Percentiles rank a stretch among this genome's conserved stretches.
Conservation (phyloP, 2,113 vertebrate genomes). For the Illadopsis cleaveri region DNA sequence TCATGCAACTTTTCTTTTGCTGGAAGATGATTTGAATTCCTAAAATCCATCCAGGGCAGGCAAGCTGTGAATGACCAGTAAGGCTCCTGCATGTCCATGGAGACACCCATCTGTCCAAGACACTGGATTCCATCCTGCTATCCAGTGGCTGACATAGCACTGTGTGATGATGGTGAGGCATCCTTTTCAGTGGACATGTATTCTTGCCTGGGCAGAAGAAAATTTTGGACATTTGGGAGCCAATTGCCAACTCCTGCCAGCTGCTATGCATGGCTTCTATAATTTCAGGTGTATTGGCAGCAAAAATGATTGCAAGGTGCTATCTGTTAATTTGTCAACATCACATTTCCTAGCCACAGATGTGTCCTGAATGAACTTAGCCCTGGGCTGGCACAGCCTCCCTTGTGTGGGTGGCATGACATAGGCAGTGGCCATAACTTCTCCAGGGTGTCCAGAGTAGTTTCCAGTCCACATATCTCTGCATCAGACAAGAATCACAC, state of each 20-base stretch:
- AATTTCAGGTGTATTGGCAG: not conserved
- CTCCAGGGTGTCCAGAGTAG: not conserved
- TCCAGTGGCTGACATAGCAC: not conserved
- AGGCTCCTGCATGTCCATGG: not conserved
- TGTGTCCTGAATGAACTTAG: not conserved
- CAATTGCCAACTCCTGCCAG: not conserved
- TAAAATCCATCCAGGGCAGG: not conserved
- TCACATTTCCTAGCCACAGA: not conserved
- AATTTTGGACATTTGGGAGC: not conserved
- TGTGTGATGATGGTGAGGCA: fast-evolving
- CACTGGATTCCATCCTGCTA: not conserved
- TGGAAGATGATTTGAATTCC: not conserved
- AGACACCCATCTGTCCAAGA: not conserved
- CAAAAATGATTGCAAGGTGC: not conserved
- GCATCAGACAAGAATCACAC: not conserved
- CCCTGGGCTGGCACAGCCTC: not conserved
- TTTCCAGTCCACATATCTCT: not conserved
- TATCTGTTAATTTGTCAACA: not conserved
- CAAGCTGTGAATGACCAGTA: not conserved
- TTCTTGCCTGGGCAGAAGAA: not conserved
- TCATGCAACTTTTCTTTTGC: not conserved
- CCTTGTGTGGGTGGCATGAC: fast-evolving
- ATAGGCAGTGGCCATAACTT: not conserved
- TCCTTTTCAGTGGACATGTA: not conserved
- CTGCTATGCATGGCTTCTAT: not conserved